Base-by-base conservation (phyloP, 2,888 invertebrate species). In the Neelides folsomi region DNA sequence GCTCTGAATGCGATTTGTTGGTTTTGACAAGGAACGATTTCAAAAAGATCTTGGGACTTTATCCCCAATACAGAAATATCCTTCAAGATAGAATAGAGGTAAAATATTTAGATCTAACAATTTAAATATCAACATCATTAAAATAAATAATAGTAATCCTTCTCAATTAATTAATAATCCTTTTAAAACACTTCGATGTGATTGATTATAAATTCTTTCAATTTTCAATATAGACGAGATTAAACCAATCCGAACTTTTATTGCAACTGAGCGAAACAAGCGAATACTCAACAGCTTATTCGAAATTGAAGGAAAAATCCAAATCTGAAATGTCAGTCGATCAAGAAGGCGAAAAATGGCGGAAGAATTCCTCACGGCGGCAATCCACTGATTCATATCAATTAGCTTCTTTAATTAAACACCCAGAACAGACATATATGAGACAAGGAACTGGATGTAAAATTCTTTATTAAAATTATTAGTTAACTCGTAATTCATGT, bases 1-100 rank as follows among this genome's bases (percentile, higher is more conserved):
- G 60, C 1, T 59, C 58, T 4, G 60, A 64, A 42, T 64, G 60
- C 47, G 60, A 62, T 16, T 56, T 62, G 16, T 41, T 61, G 20
- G 51, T 56, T 1, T 44, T 64, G 15, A 50, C 46, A 0, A 53
- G 57, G 36, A 51, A 56, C 3, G 54, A 59, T 49, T 62, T 62
- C 34, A 56, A 53, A 7, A 49, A 56, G 3, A 56, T 62, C n/a
- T 15, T 64, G 12, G 40, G 44, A 7, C 43, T 52, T 10, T 62
- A 60, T 41, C 59, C 62, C 1, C 56, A 64, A 41, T 56, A 55
- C 19, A 42, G 47, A 4, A 38, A 51, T 1, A 35, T 51, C 1
- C 43, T 59, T 15, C 56, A 59, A 42, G 51, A 56, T 38, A 45
- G 62, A n/a, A 49, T 62, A 27, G 58, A 58, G 42, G 62, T 62